A percentile compares a stretch with the other conserved stretches of the same genome.
Evolutionary conservation across 2,797 vertebrate species (phyloP).

Genomic region (Phaenicophaeus curvirostris): DNA sequence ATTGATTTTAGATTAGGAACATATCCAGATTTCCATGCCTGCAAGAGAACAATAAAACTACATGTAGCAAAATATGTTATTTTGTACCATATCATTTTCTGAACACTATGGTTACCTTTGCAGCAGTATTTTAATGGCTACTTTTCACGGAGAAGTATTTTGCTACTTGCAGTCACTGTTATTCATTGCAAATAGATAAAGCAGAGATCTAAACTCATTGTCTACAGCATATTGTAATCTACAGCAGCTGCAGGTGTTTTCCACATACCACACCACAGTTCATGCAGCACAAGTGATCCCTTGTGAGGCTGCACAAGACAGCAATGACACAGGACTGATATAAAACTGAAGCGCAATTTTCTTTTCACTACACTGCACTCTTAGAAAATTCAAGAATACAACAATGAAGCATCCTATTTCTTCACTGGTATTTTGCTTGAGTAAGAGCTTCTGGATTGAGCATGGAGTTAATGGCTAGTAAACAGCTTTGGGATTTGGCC

Average conservation of each 20-base stretch:
- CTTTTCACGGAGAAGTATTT: conserved; percentile 59
- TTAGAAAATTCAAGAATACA: background rate
- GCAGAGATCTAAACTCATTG: background rate
- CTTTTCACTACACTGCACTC: background rate
- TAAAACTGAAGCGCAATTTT: background rate
- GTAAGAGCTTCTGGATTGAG: background rate
- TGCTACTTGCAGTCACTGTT: background rate
- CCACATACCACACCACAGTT: background rate
- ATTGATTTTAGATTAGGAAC: conserved; percentile 38
- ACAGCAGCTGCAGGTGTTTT: conserved; percentile 12
- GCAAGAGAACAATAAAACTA: conserved; percentile 19
- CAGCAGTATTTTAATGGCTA: conserved; percentile 22
- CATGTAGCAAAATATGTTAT: background rate
- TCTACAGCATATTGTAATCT: background rate
- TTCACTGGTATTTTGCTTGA: background rate
- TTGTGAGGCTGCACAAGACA: background rate
- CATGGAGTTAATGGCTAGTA: background rate
- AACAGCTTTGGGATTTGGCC: conserved; percentile 8
- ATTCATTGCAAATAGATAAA: conserved; percentile 24
- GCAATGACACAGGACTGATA: background rate
- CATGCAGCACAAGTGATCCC: background rate
- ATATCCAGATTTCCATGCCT: background rate
- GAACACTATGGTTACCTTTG: conserved; percentile 42
- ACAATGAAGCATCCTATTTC: conserved; percentile 1
- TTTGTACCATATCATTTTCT: conserved; percentile 29